Evolutionary conservation across 2,113 vertebrate species (phyloP), one percentile per base, ranked within the genome.

Genomic region (Anarhynchus alexandrinus): DNA sequence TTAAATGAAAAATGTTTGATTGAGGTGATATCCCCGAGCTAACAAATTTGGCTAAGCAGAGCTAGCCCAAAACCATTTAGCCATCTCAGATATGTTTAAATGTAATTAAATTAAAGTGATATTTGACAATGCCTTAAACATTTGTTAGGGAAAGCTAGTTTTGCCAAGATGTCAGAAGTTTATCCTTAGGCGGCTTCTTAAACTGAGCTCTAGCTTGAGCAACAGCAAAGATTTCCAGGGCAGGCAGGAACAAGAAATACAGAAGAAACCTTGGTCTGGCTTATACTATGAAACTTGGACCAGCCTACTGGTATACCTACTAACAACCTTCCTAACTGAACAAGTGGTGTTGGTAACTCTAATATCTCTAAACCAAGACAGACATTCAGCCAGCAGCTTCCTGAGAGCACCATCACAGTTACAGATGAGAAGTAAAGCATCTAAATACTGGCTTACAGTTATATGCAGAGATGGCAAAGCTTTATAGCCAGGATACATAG

Each of bases 211-310:
- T 82, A 92, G 59, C 40, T 78, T 79, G 29, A 88, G 77, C 30
- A 86, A 78, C 5, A 23, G 88, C 52, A 92, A 87, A 92, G 47
- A 45, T 79, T 86, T 92, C 65, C 69, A 92, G 52, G 82, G 76
- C 95, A 94, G 47, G 96, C 43, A 89, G 8, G 57, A 94, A 95
- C 93, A 94, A 91, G 96, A 90, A 79, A 79, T 10, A 30, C 43
- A 93, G 67, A 74, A 90, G 32, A 71, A 80, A 62, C 17, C 51
- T 49, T 72, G 27, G 34, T 59, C 52, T 94, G 77, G 72, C 36
- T 92, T 64, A 65, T 8, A n/a, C 52, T 59, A 17, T 20, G 36
- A 76, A 88, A 82, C 43, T 79, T 40, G 55, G 21, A 76, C 26
- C 11, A 76, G 55, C n/a, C n/a, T n/a, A n/a, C n/a, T n/a, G 19